These are phyloP conservation scores for Zaprionus inermis DNA, from an alignment of 1,140 invertebrate species.

Conservation along the genomic window DNA sequence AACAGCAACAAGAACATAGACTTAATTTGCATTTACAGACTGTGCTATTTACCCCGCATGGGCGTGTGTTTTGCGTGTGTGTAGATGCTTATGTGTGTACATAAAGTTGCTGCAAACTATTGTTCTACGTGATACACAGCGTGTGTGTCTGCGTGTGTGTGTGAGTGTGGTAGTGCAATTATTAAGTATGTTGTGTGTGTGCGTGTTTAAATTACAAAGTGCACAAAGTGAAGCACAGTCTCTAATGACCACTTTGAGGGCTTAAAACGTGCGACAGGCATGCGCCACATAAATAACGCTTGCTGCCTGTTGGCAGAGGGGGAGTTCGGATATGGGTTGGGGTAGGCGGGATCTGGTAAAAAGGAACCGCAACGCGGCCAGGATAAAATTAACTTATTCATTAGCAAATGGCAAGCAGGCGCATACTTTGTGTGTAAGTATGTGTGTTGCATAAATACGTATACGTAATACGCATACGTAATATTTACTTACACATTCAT, in stretches of 20 bases:
- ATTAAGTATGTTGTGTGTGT: slow-evolving; percentile 58
- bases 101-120: slow-evolving; percentile 56
- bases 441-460: background rate
- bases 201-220: slow-evolving; percentile 58
- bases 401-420: slow-evolving; percentile 75
- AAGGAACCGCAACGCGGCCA: slow-evolving; percentile 40
- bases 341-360: slow-evolving; percentile 7
- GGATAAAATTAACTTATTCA: slow-evolving; percentile 79
- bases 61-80: slow-evolving; percentile 12
- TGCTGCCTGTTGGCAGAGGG: background rate
- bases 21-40: slow-evolving; percentile 76
- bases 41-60: slow-evolving; percentile 23
- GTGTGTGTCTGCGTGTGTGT: slow-evolving; percentile 4
- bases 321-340: slow-evolving; percentile 2
- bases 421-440: slow-evolving; percentile 38
- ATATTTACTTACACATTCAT: background rate
- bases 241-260: slow-evolving; percentile 80
- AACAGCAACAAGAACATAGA: slow-evolving; percentile 28
- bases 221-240: slow-evolving; percentile 73
- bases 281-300: slow-evolving; percentile 72
- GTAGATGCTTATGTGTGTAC: slow-evolving; percentile 18
- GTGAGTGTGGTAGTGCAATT: slow-evolving; percentile 41
- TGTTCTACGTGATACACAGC: slow-evolving; percentile 57
- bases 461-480: background rate
- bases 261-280: slow-evolving; percentile 79